Conservation (phyloP, 2,797 vertebrate genomes). For the Crenichthys baileyi region DNA sequence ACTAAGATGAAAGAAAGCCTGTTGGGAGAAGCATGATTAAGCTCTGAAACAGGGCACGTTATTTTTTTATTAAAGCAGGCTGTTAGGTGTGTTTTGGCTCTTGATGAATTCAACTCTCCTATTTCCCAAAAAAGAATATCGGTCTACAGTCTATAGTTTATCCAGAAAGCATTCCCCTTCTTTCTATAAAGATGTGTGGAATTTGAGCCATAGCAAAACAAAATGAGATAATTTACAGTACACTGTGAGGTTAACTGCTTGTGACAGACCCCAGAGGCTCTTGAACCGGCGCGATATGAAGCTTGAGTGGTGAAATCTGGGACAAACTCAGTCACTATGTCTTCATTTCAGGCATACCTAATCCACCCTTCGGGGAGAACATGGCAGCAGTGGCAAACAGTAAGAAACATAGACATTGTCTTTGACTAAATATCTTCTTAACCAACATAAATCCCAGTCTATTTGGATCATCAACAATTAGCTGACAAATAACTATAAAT, state of each 20-base stretch:
- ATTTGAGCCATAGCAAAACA: slow-evolving; percentile 49
- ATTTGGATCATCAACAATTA: neutral
- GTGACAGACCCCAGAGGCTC: slow-evolving; percentile 68
- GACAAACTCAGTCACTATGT: slow-evolving; percentile 67
- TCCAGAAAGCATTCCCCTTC: neutral
- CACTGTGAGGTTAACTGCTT: slow-evolving; percentile 51
- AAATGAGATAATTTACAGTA: slow-evolving; percentile 48
- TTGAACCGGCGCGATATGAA: slow-evolving; percentile 44
- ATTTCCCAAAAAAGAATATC: neutral
- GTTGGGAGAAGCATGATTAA: slow-evolving; percentile 16
- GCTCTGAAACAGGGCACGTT: neutral
- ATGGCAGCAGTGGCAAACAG: slow-evolving; percentile 16
- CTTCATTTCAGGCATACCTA: slow-evolving; percentile 66
- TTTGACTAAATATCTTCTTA: neutral
- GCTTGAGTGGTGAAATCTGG: slow-evolving; percentile 69
- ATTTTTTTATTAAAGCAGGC: neutral
- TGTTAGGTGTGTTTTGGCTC: neutral
- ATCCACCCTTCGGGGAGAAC: slow-evolving; percentile 67
- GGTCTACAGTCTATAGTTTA: neutral
- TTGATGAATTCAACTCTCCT: neutral
- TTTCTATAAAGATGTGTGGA: slow-evolving; percentile 25
- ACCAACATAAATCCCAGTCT: neutral
- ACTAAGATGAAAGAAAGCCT: slow-evolving; percentile 37
- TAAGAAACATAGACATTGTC: neutral
- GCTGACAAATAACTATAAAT: too few relatives aligned